Evolutionary conservation across 2,888 invertebrate genomes (phyloP).

Genomic region (Spilarctia lutea): DNA sequence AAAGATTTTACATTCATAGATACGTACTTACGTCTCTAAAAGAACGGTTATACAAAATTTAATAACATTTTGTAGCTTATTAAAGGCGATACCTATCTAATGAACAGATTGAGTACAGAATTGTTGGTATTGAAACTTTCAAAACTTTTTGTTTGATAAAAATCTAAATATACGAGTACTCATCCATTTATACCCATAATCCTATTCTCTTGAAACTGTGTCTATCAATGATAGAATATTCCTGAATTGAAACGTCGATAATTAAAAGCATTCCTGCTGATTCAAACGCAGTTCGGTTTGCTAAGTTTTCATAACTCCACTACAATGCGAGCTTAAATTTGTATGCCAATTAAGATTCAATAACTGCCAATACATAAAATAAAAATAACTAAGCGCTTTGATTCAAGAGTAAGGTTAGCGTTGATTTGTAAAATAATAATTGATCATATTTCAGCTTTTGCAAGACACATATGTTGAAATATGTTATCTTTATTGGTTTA

Average conservation of each 20-base stretch:
- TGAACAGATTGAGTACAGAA: neutral
- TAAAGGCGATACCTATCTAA: neutral
- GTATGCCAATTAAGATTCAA: slow-evolving; percentile 45
- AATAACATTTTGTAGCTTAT: neutral
- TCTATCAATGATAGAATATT: slow-evolving; percentile 37
- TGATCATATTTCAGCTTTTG: slow-evolving; percentile 1
- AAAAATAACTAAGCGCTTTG: slow-evolving; percentile 14
- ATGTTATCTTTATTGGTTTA: neutral
- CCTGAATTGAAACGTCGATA: slow-evolving; percentile 42
- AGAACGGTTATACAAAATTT: neutral
- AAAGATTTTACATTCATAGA: neutral
- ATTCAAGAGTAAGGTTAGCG: neutral
- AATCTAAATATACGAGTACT: neutral
- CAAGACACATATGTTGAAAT: neutral
- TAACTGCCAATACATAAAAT: slow-evolving; percentile 26
- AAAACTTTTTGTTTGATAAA: neutral
- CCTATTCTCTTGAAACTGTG: slow-evolving; percentile 26
- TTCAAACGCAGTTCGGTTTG: slow-evolving; percentile 33
- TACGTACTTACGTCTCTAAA: neutral
- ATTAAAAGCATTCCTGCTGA: slow-evolving; percentile 45
- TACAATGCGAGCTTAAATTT: slow-evolving; percentile 42
- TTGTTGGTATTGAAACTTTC: neutral
- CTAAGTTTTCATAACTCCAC: slow-evolving; percentile 45
- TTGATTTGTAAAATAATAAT: slow-evolving; percentile 5
- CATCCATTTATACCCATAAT: slow-evolving; percentile 17